Percentiles rank a stretch among this genome's conserved stretches.
Evolutionary conservation across 2,888 invertebrate species (phyloP).

Genomic region (Agriotes lineatus): DNA sequence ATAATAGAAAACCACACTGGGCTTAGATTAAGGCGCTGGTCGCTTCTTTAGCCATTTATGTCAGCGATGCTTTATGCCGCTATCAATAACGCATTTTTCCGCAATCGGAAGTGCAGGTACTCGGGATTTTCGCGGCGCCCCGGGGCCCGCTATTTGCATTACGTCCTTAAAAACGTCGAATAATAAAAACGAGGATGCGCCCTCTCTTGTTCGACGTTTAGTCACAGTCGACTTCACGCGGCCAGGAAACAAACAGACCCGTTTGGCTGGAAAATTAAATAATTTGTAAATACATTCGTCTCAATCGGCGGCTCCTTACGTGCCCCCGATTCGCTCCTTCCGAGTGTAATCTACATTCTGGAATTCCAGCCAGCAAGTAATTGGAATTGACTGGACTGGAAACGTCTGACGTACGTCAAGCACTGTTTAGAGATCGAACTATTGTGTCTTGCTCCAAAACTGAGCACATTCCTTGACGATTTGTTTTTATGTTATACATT

Average conservation of each 20-base stretch:
- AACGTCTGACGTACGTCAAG: background rate
- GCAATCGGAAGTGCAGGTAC: slow-evolving; percentile 29
- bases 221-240: slow-evolving; percentile 60
- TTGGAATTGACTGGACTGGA: slow-evolving; percentile 3
- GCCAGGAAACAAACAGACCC: slow-evolving; percentile 63
- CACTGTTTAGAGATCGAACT: too few species aligned
- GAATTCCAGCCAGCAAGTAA: slow-evolving; percentile 22
- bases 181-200: slow-evolving; percentile 35
- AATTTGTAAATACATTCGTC: slow-evolving; percentile 62
- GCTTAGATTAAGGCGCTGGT: slow-evolving; percentile 61
- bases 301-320: slow-evolving; percentile 52
- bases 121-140: slow-evolving; percentile 4
- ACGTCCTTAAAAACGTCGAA: slow-evolving; percentile 31
- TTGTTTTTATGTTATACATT: too few species aligned
- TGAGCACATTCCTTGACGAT: too few species aligned
- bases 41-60: slow-evolving; percentile 54
- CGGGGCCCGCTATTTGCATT: slow-evolving; percentile 38
- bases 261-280: slow-evolving; percentile 65
- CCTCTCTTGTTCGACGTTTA: slow-evolving; percentile 55
- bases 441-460: too few species aligned
- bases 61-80: slow-evolving; percentile 44
- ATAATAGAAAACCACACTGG: slow-evolving; percentile 65
- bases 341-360: slow-evolving; percentile 29
- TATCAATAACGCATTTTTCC: slow-evolving; percentile 45
- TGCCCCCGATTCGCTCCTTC: slow-evolving; percentile 1